These are phyloP conservation scores for Mionectes macconnelli DNA, from an alignment of 2,113 vertebrate genomes.

Conservation along the genomic window DNA sequence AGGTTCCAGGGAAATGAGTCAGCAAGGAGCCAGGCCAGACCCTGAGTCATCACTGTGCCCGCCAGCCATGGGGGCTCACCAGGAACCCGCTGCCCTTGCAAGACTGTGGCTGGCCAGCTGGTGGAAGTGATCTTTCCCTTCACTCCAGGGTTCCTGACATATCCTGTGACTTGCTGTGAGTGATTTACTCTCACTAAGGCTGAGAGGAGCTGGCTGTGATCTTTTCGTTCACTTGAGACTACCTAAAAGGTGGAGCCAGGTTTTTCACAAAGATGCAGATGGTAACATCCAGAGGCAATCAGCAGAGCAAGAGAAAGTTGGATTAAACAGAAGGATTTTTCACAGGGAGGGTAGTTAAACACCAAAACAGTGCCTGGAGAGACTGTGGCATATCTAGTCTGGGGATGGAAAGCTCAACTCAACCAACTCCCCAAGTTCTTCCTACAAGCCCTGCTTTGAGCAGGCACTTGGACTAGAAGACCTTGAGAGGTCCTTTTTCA, in stretches of 20 bases:
- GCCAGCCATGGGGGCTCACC: neutral
- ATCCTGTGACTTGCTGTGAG: neutral
- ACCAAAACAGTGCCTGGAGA: fast-evolving
- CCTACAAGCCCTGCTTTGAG: neutral
- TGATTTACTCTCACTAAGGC: neutral
- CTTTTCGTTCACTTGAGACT: neutral
- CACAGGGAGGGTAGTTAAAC: neutral
- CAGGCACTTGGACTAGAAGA: neutral
- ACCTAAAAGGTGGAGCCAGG: neutral
- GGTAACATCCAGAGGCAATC: neutral
- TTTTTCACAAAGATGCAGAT: neutral
- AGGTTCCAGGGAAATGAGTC: slow-evolving; percentile 29
- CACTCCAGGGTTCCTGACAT: neutral
- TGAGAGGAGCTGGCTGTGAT: neutral
- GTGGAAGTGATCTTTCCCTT: neutral
- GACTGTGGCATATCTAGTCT: neutral
- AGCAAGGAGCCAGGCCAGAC: neutral
- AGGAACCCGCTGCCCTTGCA: fast-evolving
- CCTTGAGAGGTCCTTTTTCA: neutral
- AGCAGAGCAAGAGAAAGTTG: neutral
- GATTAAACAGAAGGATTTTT: neutral
- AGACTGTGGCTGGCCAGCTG: neutral
- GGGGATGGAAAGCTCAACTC: neutral
- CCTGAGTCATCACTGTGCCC: neutral
- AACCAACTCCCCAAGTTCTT: neutral